Percentiles rank a stretch among this genome's conserved stretches.
These are phyloP conservation scores for Pterostichus madidus DNA, from an alignment of 2,888 invertebrate species.

Conservation along the genomic window DNA sequence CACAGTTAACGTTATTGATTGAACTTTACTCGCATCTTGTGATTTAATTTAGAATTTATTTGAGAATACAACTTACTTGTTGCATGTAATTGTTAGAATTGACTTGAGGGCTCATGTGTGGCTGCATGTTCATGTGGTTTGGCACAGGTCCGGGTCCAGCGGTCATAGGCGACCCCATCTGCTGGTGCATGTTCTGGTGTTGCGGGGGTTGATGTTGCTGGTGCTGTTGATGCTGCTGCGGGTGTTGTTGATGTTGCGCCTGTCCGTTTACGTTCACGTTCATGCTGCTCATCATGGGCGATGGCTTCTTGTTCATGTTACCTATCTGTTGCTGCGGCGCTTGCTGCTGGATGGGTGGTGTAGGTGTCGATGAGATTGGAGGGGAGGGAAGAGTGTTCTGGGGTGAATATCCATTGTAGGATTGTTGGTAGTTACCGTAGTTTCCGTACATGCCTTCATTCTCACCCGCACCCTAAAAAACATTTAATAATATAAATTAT, in stretches of 20 bases:
- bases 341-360: constrained; percentile 74
- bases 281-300: constrained; percentile 76
- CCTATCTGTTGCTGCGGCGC: constrained; percentile 73
- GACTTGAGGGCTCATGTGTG: constrained; percentile 76
- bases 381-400: constrained; percentile 78
- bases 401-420: constrained; percentile 78
- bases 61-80: constrained; percentile 73
- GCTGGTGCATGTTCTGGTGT: constrained; percentile 74
- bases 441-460: constrained; percentile 77
- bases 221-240: constrained; percentile 71
- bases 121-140: constrained; percentile 75
- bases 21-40: too few species aligned
- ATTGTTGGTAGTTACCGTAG: constrained; percentile 76
- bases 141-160: constrained; percentile 73
- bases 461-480: constrained; percentile 78
- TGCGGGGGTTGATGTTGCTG: constrained; percentile 68
- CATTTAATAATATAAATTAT: not conserved
- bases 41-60: too few species aligned
- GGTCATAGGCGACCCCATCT: constrained; percentile 76
- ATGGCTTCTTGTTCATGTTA: constrained; percentile 77
- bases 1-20: too few species aligned
- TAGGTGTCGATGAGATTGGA: constrained; percentile 75
- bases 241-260: constrained; percentile 71
- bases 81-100: constrained; percentile 76
- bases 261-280: constrained; percentile 69